A percentile compares a stretch with the other conserved stretches of the same genome.
phyloP scores from a whole-genome alignment of 1,140 invertebrate genomes.

The Arion vulgaris region DNA sequence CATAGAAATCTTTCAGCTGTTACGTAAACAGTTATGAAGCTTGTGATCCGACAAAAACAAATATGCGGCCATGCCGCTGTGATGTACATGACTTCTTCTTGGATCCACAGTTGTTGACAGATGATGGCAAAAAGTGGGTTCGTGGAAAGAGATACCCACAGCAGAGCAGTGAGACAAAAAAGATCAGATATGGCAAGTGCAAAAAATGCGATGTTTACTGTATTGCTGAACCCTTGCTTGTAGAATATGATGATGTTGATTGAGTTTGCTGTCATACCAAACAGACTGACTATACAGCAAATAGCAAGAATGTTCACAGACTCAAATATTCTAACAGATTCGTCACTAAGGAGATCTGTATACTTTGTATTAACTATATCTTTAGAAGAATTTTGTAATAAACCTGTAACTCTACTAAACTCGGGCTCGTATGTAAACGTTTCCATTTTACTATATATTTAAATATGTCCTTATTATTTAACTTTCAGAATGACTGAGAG shows the following conservation, averaged over 20 bases:
- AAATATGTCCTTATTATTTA: too few relatives aligned
- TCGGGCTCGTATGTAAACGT: too few relatives aligned
- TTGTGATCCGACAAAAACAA: not conserved
- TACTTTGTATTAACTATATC: too few relatives aligned
- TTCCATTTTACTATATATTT: too few relatives aligned
- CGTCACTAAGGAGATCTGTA: too few relatives aligned
- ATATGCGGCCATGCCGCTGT: not conserved
- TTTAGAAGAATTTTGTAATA: too few relatives aligned
- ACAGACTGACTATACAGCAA: not conserved
- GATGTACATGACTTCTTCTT: not conserved
- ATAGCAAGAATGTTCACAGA: too few relatives aligned
- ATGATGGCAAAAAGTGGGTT: not conserved
- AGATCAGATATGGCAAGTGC: not conserved
- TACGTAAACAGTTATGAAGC: constrained; percentile 19
- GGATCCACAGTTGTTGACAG: not conserved
- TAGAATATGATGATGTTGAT: not conserved
- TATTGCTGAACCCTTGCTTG: too few relatives aligned
- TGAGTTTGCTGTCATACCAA: not conserved
- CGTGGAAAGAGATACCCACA: not conserved
- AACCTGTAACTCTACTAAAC: too few relatives aligned
- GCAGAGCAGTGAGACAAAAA: not conserved
- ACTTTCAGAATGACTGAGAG: too few relatives aligned
- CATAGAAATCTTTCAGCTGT: constrained; percentile 20
- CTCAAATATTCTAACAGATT: too few relatives aligned
- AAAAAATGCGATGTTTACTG: not conserved